These are phyloP conservation scores for Madoqua kirkii DNA, from an alignment of 2,113 vertebrate genomes.

Conservation along the genomic window DNA sequence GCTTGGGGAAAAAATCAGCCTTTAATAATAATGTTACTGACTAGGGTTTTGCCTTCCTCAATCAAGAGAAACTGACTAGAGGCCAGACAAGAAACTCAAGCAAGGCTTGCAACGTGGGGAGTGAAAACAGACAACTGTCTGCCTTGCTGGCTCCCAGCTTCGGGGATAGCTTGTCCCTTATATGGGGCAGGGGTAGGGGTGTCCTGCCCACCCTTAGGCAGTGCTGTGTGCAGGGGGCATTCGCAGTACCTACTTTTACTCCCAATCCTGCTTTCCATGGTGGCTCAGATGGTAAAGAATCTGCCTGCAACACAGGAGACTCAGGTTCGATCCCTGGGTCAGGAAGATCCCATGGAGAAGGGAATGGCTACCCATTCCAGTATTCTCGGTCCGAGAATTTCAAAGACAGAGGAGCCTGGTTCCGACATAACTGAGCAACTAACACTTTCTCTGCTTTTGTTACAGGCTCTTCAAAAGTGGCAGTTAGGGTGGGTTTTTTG, in stretches of 20 bases:
- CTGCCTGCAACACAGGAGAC: not conserved
- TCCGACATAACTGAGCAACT: not conserved
- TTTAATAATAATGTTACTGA: not conserved
- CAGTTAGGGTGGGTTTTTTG: not conserved
- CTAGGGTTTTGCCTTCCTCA: not conserved
- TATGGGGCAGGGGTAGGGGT: not conserved
- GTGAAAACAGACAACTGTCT: not conserved
- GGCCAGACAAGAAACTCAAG: not conserved
- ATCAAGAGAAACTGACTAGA: not conserved
- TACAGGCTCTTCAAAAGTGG: not conserved
- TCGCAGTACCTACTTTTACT: not conserved
- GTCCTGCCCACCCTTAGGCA: not conserved
- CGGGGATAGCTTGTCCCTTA: not conserved
- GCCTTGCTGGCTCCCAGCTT: not conserved
- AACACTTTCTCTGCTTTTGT: not conserved
- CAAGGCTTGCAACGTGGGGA: not conserved
- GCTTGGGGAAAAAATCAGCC: not conserved
- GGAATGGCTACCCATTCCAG: not conserved
- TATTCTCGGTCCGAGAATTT: not conserved
- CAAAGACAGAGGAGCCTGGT: not conserved
- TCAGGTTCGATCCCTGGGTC: not conserved
- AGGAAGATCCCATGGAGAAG: not conserved
- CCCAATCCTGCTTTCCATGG: not conserved
- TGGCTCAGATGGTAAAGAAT: not conserved
- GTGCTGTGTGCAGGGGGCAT: not conserved